These are phyloP conservation scores for Hylomyscus alleni DNA, from an alignment of 2,797 vertebrate genomes.

Conservation along the genomic window DNA sequence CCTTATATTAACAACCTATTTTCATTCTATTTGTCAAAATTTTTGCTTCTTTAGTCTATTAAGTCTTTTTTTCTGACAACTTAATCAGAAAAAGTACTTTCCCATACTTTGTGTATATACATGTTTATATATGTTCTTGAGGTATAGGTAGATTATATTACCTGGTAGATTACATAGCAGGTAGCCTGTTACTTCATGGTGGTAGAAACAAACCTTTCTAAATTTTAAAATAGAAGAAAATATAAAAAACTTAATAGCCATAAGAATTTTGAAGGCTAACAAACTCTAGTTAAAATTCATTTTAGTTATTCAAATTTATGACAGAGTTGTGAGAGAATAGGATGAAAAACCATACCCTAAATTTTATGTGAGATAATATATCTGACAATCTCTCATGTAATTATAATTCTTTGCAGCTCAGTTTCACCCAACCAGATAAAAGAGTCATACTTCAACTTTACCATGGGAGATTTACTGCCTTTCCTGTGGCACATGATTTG, in stretches of 20 bases:
- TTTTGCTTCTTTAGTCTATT: conserved; percentile 21
- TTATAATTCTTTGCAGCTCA: conserved; percentile 83
- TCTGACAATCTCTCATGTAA: conserved; percentile 80
- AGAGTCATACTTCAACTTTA: conserved; percentile 83
- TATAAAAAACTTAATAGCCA: conserved; percentile 2
- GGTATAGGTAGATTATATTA: background rate
- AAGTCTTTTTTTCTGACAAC: background rate
- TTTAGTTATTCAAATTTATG: conserved; percentile 55
- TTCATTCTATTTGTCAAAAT: background rate
- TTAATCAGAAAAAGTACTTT: background rate
- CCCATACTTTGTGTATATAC: background rate
- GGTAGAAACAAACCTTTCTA: background rate
- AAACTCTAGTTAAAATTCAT: background rate
- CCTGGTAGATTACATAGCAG: background rate
- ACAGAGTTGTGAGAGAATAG: conserved; percentile 33
- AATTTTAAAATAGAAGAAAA: conserved; percentile 40
- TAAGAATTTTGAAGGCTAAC: background rate
- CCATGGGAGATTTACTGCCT: conserved; percentile 81
- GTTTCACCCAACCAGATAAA: conserved; percentile 78
- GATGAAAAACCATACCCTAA: conserved; percentile 46
- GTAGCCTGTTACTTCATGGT: background rate
- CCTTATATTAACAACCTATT: background rate
- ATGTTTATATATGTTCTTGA: background rate
- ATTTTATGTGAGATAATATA: conserved; percentile 74
- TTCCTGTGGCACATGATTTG: conserved; percentile 61